These are phyloP conservation scores for Micropterix aruncella DNA, from an alignment of 2,888 invertebrate species.

Conservation along the genomic window DNA sequence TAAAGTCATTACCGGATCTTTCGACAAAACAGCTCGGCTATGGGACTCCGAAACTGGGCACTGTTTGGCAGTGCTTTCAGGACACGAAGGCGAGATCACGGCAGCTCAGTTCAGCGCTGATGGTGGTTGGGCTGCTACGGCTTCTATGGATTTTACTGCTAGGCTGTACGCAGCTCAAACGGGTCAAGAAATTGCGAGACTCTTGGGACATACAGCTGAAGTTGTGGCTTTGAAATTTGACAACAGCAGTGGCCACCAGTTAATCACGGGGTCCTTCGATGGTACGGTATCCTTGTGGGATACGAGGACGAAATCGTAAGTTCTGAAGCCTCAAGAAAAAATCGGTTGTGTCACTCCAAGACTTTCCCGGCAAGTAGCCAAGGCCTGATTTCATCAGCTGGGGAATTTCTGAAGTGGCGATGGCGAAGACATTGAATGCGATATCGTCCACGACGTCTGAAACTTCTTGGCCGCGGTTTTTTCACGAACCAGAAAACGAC, in stretches of 20 bases:
- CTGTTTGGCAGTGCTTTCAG: slow-evolving; percentile 53
- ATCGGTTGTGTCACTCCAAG: too few species aligned
- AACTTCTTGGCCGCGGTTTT: too few species aligned
- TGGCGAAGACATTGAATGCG: too few species aligned
- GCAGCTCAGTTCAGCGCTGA: slow-evolving; percentile 53
- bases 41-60: slow-evolving; percentile 57
- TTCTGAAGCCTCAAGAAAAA: too few species aligned
- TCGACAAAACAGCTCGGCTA: slow-evolving; percentile 63
- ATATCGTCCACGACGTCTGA: too few species aligned
- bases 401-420: too few species aligned
- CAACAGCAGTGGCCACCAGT: slow-evolving; percentile 47
- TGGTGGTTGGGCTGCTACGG: slow-evolving; percentile 53
- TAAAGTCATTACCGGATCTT: slow-evolving; percentile 63
- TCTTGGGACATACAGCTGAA: slow-evolving; percentile 60
- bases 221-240: slow-evolving; percentile 61
- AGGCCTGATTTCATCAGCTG: too few species aligned
- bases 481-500: too few species aligned
- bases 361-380: too few species aligned
- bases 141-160: slow-evolving; percentile 63
- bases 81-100: slow-evolving; percentile 64
- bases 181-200: slow-evolving; percentile 45
- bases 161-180: slow-evolving; percentile 56
- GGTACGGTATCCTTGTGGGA: slow-evolving; percentile 66
- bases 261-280: slow-evolving; percentile 72
- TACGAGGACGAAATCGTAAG: slow-evolving; percentile 44